Percentiles rank a stretch among this genome's conserved stretches.
phyloP scores from a whole-genome alignment of 1,140 invertebrate genomes.

The Cydia fagiglandana region DNA sequence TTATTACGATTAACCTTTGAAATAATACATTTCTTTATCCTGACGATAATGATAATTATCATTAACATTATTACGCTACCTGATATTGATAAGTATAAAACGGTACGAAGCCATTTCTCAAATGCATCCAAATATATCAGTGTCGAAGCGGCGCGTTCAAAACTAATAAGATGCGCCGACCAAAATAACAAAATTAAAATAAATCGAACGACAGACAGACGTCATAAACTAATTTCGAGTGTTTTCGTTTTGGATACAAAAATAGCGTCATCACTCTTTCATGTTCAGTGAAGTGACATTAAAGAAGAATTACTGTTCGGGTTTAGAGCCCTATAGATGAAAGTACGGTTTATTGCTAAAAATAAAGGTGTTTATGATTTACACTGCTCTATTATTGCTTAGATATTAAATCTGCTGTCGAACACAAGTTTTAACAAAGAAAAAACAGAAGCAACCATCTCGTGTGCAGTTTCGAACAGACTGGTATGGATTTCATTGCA shows the following conservation, averaged over 20 bases:
- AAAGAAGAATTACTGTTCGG: slow-evolving; percentile 63
- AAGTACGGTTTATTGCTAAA: slow-evolving; percentile 55
- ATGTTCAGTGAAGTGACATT: slow-evolving; percentile 73
- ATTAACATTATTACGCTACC: slow-evolving; percentile 18
- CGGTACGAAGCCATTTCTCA: slow-evolving; percentile 52
- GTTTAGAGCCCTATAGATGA: slow-evolving; percentile 68
- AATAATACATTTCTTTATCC: not conserved
- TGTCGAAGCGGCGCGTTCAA: slow-evolving; percentile 59
- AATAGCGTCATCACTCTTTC: slow-evolving; percentile 77
- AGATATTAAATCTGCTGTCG: slow-evolving; percentile 46
- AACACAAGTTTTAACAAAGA: not conserved
- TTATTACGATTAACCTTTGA: not conserved
- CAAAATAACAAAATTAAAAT: slow-evolving; percentile 79
- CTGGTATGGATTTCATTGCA: not conserved
- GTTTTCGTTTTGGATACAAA: slow-evolving; percentile 76
- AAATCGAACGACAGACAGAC: slow-evolving; percentile 78
- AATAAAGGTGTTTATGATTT: slow-evolving; percentile 65
- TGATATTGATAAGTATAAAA: slow-evolving; percentile 6
- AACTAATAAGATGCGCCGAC: slow-evolving; percentile 64
- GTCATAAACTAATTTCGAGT: slow-evolving; percentile 79
- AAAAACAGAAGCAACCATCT: not conserved
- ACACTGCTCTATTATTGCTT: slow-evolving; percentile 47
- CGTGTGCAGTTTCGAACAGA: not conserved
- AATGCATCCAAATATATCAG: slow-evolving; percentile 55
- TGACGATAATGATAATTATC: slow-evolving; percentile 25